Percentiles rank a stretch among this genome's conserved stretches.
phyloP scores from a whole-genome alignment of 1,140 invertebrate genomes.

The Meloidogyne hapla region DNA sequence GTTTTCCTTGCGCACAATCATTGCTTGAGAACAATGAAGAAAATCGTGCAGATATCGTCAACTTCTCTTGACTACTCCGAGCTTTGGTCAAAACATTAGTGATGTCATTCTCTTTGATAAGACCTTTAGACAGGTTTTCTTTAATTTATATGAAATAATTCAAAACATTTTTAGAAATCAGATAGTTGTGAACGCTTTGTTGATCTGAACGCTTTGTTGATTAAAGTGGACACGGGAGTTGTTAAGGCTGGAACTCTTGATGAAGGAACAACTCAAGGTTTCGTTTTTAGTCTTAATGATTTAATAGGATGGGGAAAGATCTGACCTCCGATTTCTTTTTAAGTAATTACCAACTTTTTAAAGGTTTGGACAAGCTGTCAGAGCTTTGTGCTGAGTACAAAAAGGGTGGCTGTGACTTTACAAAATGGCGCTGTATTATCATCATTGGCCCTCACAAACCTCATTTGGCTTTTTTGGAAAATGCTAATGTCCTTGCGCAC shows the following conservation, averaged over 20 bases:
- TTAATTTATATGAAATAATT: too few species aligned
- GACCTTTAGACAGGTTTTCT: constrained; percentile 56
- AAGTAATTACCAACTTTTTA: background rate
- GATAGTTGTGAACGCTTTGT: constrained; percentile 57
- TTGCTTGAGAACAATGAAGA: constrained; percentile 69
- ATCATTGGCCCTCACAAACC: constrained; percentile 88
- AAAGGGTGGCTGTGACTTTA: constrained; percentile 94
- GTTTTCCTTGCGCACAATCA: too few species aligned
- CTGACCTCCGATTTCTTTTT: too few species aligned
- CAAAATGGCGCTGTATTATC: constrained; percentile 95
- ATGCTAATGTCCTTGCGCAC: constrained; percentile 89
- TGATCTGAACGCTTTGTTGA: constrained; percentile 58
- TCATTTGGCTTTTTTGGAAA: constrained; percentile 84
- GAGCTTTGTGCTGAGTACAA: constrained; percentile 95
- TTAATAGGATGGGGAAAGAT: too few species aligned
- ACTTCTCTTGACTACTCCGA: constrained; percentile 54
- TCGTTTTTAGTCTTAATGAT: too few species aligned
- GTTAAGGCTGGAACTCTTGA: constrained; percentile 76
- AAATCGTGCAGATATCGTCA: constrained; percentile 61
- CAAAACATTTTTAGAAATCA: constrained; percentile 36
- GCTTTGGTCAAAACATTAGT: constrained; percentile 51
- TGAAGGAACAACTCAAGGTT: constrained; percentile 89
- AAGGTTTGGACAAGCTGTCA: constrained; percentile 85
- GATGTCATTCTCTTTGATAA: constrained; percentile 63
- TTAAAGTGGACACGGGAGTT: constrained; percentile 56